Percentiles rank a stretch among this genome's conserved stretches.
Conservation (phyloP, 1,140 invertebrate species). For the Hetaerina americana region DNA sequence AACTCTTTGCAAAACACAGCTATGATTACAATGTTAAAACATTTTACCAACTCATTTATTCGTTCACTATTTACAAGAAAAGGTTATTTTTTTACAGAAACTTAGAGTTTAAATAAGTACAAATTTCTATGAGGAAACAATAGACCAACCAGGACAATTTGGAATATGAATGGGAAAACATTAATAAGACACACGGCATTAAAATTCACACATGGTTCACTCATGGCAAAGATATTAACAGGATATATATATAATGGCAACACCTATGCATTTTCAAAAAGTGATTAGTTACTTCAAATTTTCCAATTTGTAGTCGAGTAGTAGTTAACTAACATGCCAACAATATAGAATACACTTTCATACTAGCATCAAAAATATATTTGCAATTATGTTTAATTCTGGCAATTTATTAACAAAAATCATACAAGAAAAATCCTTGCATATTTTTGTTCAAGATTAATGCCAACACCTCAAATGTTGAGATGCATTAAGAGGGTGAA, state of each 20-base stretch:
- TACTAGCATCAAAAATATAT: slow-evolving; percentile 1
- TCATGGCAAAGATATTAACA: not conserved
- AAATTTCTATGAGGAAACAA: not conserved
- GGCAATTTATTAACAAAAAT: not conserved
- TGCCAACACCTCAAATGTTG: not conserved
- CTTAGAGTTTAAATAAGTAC: not conserved
- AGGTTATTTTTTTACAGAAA: not conserved
- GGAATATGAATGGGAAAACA: not conserved
- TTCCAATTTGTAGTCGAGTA: not conserved
- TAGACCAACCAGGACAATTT: not conserved
- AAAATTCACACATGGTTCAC: not conserved
- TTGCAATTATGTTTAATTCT: not conserved
- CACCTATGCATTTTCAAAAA: not conserved
- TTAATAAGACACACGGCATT: not conserved
- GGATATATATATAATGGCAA: not conserved
- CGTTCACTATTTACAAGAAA: not conserved
- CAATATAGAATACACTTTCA: not conserved
- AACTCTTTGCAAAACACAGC: too few relatives aligned
- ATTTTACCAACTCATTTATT: not conserved
- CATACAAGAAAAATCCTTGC: not conserved
- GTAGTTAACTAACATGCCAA: not conserved
- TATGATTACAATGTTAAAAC: not conserved
- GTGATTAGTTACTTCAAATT: not conserved
- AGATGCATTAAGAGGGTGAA: not conserved
- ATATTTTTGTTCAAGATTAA: not conserved